Evolutionary conservation across 2,888 invertebrate genomes (phyloP).

Genomic region (Clunio marinus): DNA sequence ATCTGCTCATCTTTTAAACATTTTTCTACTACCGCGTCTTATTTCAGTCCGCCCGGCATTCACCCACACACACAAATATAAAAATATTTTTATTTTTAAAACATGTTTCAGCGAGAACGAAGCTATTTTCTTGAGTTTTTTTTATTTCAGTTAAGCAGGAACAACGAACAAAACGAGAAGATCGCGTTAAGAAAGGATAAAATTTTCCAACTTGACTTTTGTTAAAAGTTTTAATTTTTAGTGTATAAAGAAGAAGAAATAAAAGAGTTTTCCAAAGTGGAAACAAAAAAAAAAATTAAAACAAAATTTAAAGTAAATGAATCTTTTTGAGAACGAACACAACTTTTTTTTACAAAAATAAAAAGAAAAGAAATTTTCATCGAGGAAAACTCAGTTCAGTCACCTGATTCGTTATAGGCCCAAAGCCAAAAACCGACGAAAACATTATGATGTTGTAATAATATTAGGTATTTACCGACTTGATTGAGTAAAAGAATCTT

Average conservation of each 20-base stretch:
- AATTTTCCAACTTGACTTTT: not conserved
- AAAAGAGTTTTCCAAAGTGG: conserved; percentile 9
- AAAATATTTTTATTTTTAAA: conserved; percentile 34
- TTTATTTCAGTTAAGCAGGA: conserved; percentile 22
- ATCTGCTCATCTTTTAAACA: not conserved
- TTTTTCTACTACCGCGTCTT: not conserved
- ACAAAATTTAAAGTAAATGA: not conserved
- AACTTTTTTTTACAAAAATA: too few species aligned
- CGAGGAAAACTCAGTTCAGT: conserved; percentile 14
- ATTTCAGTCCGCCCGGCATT: not conserved
- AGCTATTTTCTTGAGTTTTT: not conserved
- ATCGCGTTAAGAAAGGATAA: conserved; percentile 9
- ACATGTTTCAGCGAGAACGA: conserved; percentile 5
- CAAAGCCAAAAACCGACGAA: not conserved
- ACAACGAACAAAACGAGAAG: conserved; percentile 34
- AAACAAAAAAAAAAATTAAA: conserved; percentile 3
- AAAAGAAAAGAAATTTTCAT: not conserved
- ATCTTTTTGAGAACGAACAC: too few species aligned
- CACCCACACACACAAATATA: not conserved
- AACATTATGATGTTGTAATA: not conserved
- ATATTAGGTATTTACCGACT: not conserved
- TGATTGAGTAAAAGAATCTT: not conserved
- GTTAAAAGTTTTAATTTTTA: conserved; percentile 17
- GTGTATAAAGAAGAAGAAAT: not conserved
- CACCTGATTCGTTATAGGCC: conserved; percentile 19